These are phyloP conservation scores for Plodia interpunctella DNA, from an alignment of 1,140 invertebrate genomes.

Conservation along the genomic window DNA sequence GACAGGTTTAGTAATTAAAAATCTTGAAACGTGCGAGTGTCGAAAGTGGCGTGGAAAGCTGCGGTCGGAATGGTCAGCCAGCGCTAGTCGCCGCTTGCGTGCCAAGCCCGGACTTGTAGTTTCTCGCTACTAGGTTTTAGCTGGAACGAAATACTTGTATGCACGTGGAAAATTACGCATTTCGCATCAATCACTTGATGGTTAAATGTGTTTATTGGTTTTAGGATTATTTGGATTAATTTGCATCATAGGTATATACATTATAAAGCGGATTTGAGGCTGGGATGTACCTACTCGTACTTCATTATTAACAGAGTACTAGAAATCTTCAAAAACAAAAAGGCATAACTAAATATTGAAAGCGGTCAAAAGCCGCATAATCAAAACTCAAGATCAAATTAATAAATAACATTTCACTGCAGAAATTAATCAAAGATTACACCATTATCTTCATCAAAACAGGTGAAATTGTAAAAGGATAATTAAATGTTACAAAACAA, in stretches of 20 bases:
- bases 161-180: conserved; percentile 7
- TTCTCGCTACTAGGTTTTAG: conserved; percentile 32
- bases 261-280: no score
- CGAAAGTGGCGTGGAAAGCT: conserved; percentile 69
- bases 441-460: background rate
- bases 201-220: background rate
- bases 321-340: no score
- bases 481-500: background rate
- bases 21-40: conserved; percentile 51
- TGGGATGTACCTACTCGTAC: no score
- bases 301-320: no score
- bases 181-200: background rate
- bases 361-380: background rate
- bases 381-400: background rate
- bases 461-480: conserved; percentile 7
- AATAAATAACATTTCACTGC: no score
- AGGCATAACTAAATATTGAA: background rate
- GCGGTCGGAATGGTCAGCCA: conserved; percentile 52
- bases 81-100: conserved; percentile 37
- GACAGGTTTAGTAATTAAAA: conserved; percentile 60
- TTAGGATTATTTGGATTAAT: no score
- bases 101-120: conserved; percentile 34
- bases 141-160: conserved; percentile 20
- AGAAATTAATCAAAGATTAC: background rate
- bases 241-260: no score